Base-by-base conservation (phyloP, 2,797 vertebrate genomes). In the Chaenodraco wilsoni region DNA sequence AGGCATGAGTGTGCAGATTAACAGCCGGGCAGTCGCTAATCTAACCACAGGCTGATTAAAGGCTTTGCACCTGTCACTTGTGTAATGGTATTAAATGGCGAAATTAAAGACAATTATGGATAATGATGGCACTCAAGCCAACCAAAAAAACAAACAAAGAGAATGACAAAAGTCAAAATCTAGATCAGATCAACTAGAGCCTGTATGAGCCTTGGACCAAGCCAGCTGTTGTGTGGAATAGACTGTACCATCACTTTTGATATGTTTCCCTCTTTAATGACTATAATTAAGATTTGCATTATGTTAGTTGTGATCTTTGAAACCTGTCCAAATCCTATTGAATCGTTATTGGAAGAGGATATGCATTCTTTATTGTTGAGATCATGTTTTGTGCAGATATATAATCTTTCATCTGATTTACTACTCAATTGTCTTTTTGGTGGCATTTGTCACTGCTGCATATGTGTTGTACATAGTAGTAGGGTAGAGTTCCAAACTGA, bases 31-130 rank as follows among this genome's bases (percentile, higher is more conserved):
- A 49, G 73, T 63, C 59, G 65, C 81, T 88, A 68, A 88, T 67
- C 87, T 74, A 88, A 87, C 86, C 73, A 74, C 69, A 74, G 87
- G 86, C 79, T 86, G 88, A 92, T 93, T 90, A 93, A 93, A 91
- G 88, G 90, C 87, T 94, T 89, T 92, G 79, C 92, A 94, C 89
- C 92, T 92, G 92, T 91, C 88, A 77, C 85, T 92, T 90, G 65
- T 82, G 77, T 90, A 93, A 94, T 92, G 84, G 80, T 88, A 89
- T 93, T 90, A 91, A 92, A 90, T 75, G 80, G 76, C 46, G 44
- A 70, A 91, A 94, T 92, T 87, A 91, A 90, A 88, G 67, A 88
- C 84, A 85, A 92, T 94, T 89, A 85, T 65, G 76, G 72, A 84
- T 91, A 88, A 92, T 89, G 70, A 88, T 69, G 63, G 65, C 45